phyloP scores from a whole-genome alignment of 2,888 invertebrate species.

The Stegophylla sp. region DNA sequence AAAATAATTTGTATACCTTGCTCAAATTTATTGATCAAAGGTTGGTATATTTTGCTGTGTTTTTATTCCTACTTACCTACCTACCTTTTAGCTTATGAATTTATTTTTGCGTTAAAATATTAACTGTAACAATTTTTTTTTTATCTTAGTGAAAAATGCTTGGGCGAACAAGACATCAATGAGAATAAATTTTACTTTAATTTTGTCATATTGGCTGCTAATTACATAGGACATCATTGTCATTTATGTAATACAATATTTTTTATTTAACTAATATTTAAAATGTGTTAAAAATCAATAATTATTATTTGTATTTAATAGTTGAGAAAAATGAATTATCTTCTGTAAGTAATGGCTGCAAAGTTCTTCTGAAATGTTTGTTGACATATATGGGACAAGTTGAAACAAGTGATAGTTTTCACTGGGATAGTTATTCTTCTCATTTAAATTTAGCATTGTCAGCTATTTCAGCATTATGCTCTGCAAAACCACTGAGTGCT shows the following conservation, averaged over 20 bases:
- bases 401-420: conserved; percentile 4
- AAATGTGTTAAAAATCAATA: background rate
- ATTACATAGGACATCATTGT: conserved; percentile 49
- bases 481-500: conserved; percentile 37
- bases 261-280: background rate
- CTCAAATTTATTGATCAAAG: conserved; percentile 48
- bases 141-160: conserved; percentile 26
- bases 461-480: conserved; percentile 48
- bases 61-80: background rate
- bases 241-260: conserved; percentile 40
- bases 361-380: conserved; percentile 36
- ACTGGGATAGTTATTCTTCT: conserved; percentile 38
- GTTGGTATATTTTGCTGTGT: conserved; percentile 8
- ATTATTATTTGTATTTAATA: background rate
- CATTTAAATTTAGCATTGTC: conserved; percentile 43
- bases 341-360: conserved; percentile 25
- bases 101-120: background rate
- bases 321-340: conserved; percentile 43
- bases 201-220: conserved; percentile 47
- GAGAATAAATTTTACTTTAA: conserved; percentile 49
- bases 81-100: background rate
- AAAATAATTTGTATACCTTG: conserved; percentile 32
- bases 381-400: conserved; percentile 29
- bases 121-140: background rate
- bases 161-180: conserved; percentile 27